Conservation (phyloP, 2,888 invertebrate species). For the Tortricodes alternella region DNA sequence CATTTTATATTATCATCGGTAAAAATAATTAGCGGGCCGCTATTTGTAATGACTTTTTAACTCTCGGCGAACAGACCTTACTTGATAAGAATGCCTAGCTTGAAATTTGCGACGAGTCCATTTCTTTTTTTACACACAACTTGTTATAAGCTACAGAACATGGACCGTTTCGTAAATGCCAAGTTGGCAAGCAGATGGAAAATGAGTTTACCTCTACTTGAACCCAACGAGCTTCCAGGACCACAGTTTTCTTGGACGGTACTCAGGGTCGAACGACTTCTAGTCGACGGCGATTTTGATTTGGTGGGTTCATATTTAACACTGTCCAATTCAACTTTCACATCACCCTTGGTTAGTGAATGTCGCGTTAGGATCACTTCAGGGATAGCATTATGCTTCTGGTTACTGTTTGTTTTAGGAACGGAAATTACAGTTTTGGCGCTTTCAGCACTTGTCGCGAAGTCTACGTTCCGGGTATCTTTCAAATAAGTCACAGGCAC, state of each 20-base stretch:
- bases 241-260: slow-evolving; percentile 66
- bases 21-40: too few relatives aligned
- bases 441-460: slow-evolving; percentile 60
- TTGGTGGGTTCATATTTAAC: slow-evolving; percentile 41
- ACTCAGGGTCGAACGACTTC: slow-evolving; percentile 65
- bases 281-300: slow-evolving; percentile 67
- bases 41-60: too few relatives aligned
- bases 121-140: too few relatives aligned
- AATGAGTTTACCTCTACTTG: slow-evolving; percentile 51
- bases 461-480: slow-evolving; percentile 56
- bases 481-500: slow-evolving; percentile 52
- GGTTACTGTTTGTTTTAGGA: slow-evolving; percentile 47
- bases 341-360: slow-evolving; percentile 32
- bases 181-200: background rate
- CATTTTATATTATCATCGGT: too few relatives aligned
- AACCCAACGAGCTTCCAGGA: slow-evolving; percentile 56
- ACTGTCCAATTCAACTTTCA: slow-evolving; percentile 31
- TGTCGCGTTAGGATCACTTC: slow-evolving; percentile 48
- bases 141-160: too few relatives aligned
- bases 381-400: slow-evolving; percentile 46
- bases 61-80: too few relatives aligned
- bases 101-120: background rate
- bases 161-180: background rate
- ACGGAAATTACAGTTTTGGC: slow-evolving; percentile 60
- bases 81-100: background rate